Evolutionary conservation across 2,797 vertebrate species (phyloP).

Genomic region (Leuciscus waleckii): DNA sequence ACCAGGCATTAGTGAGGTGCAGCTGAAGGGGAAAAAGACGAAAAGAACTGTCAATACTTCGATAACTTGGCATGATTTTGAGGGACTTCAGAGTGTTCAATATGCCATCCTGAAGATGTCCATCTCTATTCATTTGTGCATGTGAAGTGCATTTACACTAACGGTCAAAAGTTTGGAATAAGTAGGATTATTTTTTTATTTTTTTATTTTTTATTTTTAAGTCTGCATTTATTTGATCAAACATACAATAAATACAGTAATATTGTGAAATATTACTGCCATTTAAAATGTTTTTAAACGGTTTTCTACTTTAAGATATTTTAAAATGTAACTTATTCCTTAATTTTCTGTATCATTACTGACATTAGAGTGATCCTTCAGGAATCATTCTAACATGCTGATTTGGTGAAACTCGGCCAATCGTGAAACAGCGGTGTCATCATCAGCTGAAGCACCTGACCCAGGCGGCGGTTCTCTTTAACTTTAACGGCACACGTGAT

Average conservation of each 20-base stretch:
- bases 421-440: not conserved
- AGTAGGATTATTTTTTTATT: not conserved
- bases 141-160: not conserved
- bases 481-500: not conserved
- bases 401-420: not conserved
- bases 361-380: not conserved
- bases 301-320: no score
- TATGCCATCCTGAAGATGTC: not conserved
- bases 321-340: no score
- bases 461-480: not conserved
- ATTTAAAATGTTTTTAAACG: no score
- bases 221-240: not conserved
- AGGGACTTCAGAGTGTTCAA: not conserved
- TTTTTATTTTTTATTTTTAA: not conserved
- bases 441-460: not conserved
- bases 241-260: not conserved
- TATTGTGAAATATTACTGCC: not conserved
- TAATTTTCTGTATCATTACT: not conserved
- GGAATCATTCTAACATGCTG: not conserved
- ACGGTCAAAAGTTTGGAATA: not conserved
- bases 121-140: not conserved
- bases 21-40: constrained; percentile 74
- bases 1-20: constrained; percentile 91
- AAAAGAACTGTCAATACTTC: not conserved
- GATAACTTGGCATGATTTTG: not conserved